A percentile compares a stretch with the other conserved stretches of the same genome.
Evolutionary conservation across 2,888 invertebrate genomes (phyloP).

Genomic region (Dryobotodes eremita): DNA sequence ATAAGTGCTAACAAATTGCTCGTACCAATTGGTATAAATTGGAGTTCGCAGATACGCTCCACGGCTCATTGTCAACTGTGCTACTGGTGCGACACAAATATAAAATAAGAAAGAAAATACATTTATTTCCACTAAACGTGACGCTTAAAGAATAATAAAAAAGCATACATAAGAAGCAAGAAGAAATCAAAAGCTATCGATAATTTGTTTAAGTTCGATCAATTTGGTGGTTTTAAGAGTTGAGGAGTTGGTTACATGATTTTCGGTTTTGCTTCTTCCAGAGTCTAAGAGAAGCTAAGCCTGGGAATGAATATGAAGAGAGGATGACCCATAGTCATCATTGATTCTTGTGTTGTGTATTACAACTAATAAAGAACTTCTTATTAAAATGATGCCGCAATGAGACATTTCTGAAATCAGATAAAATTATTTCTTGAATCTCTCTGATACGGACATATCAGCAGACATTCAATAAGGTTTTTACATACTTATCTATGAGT

Average conservation of each 20-base stretch:
- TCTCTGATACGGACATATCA: constrained; percentile 11
- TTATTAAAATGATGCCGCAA: constrained; percentile 22
- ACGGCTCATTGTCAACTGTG: constrained; percentile 1
- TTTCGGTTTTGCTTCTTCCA: background rate
- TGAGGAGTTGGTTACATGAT: too few relatives aligned
- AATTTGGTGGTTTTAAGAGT: background rate
- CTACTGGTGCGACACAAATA: background rate
- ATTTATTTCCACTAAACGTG: background rate
- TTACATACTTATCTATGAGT: constrained; percentile 13
- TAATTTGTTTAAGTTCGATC: background rate
- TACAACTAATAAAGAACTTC: constrained; percentile 2
- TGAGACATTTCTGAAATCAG: constrained; percentile 29
- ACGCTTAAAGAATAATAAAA: background rate
- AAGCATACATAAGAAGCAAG: too few relatives aligned
- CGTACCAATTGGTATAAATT: constrained; percentile 42
- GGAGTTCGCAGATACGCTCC: constrained; percentile 19
- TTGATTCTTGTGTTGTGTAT: background rate
- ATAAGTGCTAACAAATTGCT: constrained; percentile 30
- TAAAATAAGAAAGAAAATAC: background rate
- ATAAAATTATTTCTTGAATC: constrained; percentile 30
- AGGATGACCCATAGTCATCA: background rate
- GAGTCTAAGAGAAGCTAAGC: background rate
- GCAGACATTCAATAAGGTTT: constrained; percentile 24
- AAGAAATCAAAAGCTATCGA: background rate
- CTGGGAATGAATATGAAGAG: too few relatives aligned